Conservation (phyloP, 2,113 vertebrate species). For the Cryptoleucopteryx plumbea region DNA sequence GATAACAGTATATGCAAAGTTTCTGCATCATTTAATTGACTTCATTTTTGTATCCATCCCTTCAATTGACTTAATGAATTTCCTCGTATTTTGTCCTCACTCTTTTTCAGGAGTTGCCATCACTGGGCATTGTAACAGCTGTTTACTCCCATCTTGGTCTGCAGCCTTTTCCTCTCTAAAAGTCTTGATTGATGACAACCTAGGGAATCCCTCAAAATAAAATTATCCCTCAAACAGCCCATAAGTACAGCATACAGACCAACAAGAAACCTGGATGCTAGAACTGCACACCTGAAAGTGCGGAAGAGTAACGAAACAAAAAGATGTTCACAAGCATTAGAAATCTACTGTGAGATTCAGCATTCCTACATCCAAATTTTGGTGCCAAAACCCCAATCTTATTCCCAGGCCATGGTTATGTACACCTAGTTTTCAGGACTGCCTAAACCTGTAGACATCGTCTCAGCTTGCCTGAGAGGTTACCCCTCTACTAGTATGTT, state of each 20-base stretch:
- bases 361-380: background rate
- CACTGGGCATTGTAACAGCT: background rate
- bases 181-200: background rate
- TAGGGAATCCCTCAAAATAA: background rate
- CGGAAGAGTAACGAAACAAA: background rate
- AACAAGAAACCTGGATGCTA: background rate
- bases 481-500: background rate
- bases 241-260: background rate
- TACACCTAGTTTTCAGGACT: background rate
- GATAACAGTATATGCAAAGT: background rate
- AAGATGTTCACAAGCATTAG: background rate
- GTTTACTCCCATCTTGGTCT: background rate
- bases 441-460: background rate
- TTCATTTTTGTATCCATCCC: background rate
- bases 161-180: background rate
- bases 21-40: background rate
- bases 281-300: background rate
- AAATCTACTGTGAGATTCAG: background rate
- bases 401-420: background rate
- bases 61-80: background rate
- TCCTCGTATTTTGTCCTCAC: background rate
- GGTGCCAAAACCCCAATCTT: background rate
- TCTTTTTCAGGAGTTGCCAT: background rate
- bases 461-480: background rate
- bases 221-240: background rate